Percentiles rank a stretch among this genome's conserved stretches.
Conservation (phyloP, 2,797 vertebrate genomes). For the Phaenicophaeus curvirostris region DNA sequence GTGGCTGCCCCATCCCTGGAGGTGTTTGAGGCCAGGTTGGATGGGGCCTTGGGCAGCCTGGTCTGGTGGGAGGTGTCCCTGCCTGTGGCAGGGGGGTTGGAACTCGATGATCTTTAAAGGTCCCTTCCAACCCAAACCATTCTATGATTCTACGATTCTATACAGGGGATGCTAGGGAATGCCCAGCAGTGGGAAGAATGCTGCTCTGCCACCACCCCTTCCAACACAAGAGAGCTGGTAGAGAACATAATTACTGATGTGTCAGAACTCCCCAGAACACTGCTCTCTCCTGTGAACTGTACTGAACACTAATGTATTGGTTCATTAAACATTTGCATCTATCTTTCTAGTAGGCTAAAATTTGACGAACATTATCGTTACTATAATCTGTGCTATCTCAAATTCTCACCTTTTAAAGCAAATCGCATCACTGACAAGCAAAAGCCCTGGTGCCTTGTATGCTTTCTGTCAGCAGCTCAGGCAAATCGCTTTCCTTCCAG, state of each 20-base stretch:
- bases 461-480: not conserved
- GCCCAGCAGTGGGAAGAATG: not conserved
- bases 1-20: too few relatives aligned
- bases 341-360: not conserved
- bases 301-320: not conserved
- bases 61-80: too few relatives aligned
- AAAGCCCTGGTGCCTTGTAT: not conserved
- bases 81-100: too few relatives aligned
- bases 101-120: too few relatives aligned
- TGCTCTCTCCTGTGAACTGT: not conserved
- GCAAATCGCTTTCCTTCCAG: not conserved
- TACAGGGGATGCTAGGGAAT: not conserved
- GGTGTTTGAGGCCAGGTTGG: too few relatives aligned
- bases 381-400: not conserved
- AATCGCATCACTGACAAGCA: not conserved
- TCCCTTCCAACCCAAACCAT: too few relatives aligned
- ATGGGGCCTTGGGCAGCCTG: too few relatives aligned
- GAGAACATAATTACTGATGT: not conserved
- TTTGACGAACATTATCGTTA: accelerated
- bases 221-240: not conserved
- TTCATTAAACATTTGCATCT: accelerated
- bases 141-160: too few relatives aligned
- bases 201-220: not conserved
- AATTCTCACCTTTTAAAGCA: not conserved
- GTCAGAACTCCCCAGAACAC: not conserved